These are phyloP conservation scores for Nestor notabilis DNA, from an alignment of 2,113 vertebrate species.

Conservation along the genomic window DNA sequence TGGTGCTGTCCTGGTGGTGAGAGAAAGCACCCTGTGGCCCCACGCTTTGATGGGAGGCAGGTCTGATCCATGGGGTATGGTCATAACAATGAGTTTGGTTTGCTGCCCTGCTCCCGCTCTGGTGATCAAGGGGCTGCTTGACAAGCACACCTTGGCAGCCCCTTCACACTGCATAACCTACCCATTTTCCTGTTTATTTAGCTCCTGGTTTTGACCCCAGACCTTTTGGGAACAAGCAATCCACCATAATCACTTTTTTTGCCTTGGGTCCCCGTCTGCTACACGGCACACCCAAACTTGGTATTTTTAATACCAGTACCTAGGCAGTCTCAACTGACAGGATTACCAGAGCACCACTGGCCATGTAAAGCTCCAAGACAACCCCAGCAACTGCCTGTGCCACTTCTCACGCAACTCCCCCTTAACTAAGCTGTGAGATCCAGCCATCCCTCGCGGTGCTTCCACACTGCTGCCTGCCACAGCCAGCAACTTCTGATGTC, in stretches of 20 bases:
- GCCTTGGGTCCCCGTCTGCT: not conserved
- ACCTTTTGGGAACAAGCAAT: not conserved
- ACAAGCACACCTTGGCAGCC: not conserved
- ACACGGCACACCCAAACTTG: not conserved
- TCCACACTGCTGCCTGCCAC: fast-evolving
- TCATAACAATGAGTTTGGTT: not conserved
- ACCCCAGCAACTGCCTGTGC: not conserved
- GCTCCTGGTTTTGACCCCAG: not conserved
- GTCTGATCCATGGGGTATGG: not conserved
- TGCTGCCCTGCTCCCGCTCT: not conserved
- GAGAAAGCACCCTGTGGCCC: not conserved
- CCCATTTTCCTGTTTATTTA: not conserved
- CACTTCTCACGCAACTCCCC: not conserved
- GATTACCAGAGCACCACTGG: not conserved
- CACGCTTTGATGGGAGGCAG: not conserved
- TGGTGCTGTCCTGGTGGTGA: not conserved
- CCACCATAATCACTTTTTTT: not conserved
- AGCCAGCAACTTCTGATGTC: not conserved
- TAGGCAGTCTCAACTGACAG: not conserved
- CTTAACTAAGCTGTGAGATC: not conserved
- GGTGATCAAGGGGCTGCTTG: not conserved
- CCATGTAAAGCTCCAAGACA: not conserved
- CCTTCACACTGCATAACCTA: not conserved
- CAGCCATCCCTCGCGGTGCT: fast-evolving
- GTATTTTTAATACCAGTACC: fast-evolving